These are phyloP conservation scores for Rhabdornis inornatus DNA, from an alignment of 2,113 vertebrate species.

Conservation along the genomic window DNA sequence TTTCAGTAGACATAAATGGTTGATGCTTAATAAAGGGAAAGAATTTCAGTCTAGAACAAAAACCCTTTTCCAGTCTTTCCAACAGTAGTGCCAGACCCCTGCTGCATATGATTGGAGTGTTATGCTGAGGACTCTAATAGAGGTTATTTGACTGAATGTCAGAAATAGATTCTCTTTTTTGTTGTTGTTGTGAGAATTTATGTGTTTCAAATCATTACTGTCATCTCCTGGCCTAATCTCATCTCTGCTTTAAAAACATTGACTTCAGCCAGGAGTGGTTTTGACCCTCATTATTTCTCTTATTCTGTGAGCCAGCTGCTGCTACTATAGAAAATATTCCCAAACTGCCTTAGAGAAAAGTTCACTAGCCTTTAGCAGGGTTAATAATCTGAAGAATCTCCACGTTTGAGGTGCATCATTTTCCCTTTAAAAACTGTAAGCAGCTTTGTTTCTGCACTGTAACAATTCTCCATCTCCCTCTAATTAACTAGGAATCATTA, in stretches of 20 bases:
- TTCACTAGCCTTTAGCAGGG: neutral
- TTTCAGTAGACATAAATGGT: neutral
- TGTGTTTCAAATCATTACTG: neutral
- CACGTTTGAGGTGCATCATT: neutral
- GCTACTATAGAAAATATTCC: neutral
- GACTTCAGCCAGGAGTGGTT: neutral
- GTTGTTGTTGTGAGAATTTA: neutral
- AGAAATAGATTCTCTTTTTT: neutral
- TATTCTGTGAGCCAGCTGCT: neutral
- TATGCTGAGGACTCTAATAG: neutral
- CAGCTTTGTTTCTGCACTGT: neutral
- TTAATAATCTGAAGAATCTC: neutral
- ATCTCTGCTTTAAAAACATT: neutral
- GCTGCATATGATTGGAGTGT: neutral
- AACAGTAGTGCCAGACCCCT: neutral
- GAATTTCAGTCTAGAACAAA: neutral
- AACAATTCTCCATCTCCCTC: neutral
- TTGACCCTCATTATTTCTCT: neutral
- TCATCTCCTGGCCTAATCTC: neutral
- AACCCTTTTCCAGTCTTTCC: neutral
- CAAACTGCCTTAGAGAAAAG: neutral
- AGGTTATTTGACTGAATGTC: neutral
- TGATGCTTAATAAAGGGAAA: neutral
- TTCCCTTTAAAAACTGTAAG: slow-evolving; percentile 17
- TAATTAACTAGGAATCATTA: slow-evolving; percentile 50